These are phyloP conservation scores for Phengaris arion DNA, from an alignment of 2,888 invertebrate species.

Conservation along the genomic window DNA sequence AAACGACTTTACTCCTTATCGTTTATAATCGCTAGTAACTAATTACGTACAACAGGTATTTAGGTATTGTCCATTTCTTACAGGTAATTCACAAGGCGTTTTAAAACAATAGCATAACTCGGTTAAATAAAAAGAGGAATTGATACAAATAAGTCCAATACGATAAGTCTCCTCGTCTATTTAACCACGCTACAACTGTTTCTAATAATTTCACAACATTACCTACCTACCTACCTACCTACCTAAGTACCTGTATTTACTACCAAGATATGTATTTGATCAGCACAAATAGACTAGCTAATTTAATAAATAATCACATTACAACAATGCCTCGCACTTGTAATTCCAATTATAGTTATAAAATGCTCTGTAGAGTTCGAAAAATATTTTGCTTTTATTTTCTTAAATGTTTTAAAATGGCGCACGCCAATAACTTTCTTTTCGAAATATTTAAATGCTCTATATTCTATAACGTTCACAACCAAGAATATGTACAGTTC, in stretches of 20 bases:
- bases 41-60: conserved; percentile 1
- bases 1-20: conserved; percentile 23
- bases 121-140: background rate
- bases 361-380: background rate
- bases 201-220: too few species aligned
- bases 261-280: background rate
- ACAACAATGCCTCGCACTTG: background rate
- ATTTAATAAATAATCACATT: background rate
- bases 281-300: background rate
- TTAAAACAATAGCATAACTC: background rate
- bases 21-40: conserved; percentile 2
- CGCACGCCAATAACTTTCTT: background rate
- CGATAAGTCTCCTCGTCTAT: background rate
- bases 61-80: conserved; percentile 7
- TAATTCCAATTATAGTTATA: background rate
- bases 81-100: background rate
- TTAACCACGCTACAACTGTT: background rate
- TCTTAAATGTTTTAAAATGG: background rate
- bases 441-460: too few species aligned
- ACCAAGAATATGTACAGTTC: too few species aligned
- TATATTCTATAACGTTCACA: too few species aligned
- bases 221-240: too few species aligned
- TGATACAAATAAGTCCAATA: background rate
- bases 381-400: background rate
- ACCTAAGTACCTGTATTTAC: too few species aligned